These are phyloP conservation scores for Diacarnus erythraeanus DNA, from an alignment of 37 sponge, comb jelly and placozoan species.

Conservation along the genomic window DNA sequence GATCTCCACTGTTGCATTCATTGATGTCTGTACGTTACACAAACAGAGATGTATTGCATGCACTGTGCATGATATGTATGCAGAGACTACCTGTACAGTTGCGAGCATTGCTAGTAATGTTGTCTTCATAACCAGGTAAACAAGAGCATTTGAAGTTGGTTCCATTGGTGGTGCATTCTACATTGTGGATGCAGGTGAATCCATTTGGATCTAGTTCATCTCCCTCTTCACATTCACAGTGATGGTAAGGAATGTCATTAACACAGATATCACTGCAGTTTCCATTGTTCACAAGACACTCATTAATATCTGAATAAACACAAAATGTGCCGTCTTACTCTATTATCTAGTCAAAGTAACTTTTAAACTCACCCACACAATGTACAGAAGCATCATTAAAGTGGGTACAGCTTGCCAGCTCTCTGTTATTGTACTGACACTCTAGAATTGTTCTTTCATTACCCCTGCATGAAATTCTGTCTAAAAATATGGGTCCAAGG, in stretches of 20 bases:
- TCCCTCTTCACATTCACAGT: conserved; percentile 27
- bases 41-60: too few relatives aligned
- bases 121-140: conserved; percentile 1
- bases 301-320: conserved; percentile 34
- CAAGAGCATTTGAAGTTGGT: neutral
- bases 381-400: neutral
- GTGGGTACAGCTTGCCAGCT: neutral
- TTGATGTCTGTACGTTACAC: neutral
- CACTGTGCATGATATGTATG: too few relatives aligned
- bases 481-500: neutral
- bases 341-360: neutral
- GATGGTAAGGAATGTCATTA: conserved; percentile 27
- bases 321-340: neutral
- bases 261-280: conserved; percentile 18
- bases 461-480: neutral
- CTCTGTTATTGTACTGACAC: neutral
- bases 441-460: neutral
- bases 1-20: neutral
- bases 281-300: conserved; percentile 23
- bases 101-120: neutral
- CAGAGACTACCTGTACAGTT: neutral
- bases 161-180: neutral
- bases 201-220: conserved; percentile 12
- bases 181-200: conserved; percentile 10
- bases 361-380: neutral